phyloP scores from a whole-genome alignment of 2,888 invertebrate genomes.

The Agrotis segetum region DNA sequence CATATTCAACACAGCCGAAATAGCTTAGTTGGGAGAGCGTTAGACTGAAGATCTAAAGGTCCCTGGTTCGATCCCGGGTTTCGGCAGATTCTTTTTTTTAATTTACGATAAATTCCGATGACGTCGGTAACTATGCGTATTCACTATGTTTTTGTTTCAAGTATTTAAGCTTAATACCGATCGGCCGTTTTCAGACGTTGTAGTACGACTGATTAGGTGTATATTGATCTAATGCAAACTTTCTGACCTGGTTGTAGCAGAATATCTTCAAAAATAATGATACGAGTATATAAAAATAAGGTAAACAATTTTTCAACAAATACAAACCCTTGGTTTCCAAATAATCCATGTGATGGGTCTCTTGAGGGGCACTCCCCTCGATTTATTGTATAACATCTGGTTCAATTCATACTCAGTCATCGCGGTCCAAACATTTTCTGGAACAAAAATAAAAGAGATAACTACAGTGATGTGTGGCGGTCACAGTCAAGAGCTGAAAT shows the following conservation, averaged over 20 bases:
- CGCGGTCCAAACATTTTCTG: slow-evolving; percentile 74
- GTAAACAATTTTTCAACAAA: not conserved
- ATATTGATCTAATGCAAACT: not conserved
- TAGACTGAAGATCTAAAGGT: slow-evolving; percentile 75
- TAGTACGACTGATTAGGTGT: not conserved
- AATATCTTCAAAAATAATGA: not conserved
- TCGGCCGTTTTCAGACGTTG: no score
- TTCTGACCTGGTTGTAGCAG: no score
- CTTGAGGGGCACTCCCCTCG: slow-evolving; percentile 63
- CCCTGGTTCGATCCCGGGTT: slow-evolving; percentile 74
- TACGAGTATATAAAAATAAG: no score
- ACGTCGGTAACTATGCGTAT: not conserved
- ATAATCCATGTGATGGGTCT: slow-evolving; percentile 81
- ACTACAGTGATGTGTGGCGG: not conserved
- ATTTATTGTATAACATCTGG: slow-evolving; percentile 71
- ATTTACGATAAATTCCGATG: not conserved
- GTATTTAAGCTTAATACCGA: no score
- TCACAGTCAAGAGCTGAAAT: not conserved
- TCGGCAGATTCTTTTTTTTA: slow-evolving; percentile 59
- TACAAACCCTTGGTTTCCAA: slow-evolving; percentile 74
- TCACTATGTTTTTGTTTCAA: not conserved
- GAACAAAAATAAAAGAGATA: slow-evolving; percentile 33
- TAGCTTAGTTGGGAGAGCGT: slow-evolving; percentile 76
- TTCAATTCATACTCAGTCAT: slow-evolving; percentile 75
- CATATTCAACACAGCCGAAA: slow-evolving; percentile 59